Evolutionary conservation across 2,888 invertebrate species (phyloP).

Genomic region (Drepana falcataria): DNA sequence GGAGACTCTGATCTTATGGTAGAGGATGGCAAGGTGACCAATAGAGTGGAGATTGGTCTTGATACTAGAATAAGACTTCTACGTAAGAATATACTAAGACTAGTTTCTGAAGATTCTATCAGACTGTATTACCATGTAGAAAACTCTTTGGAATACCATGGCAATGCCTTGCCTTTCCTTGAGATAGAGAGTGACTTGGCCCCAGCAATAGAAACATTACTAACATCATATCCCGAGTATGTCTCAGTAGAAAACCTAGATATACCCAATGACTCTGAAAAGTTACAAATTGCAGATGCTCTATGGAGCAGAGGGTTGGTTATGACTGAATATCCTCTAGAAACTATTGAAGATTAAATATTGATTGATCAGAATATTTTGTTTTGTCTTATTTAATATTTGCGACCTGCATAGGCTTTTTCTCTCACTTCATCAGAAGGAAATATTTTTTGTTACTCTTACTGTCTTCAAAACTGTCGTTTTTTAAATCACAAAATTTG

Average conservation of each 20-base stretch:
- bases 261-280: conserved; percentile 79
- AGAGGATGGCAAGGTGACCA: conserved; percentile 79
- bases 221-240: conserved; percentile 88
- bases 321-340: conserved; percentile 82
- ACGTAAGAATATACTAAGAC: conserved; percentile 75
- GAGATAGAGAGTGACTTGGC: conserved; percentile 85
- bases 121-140: conserved; percentile 90
- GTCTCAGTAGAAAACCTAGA: conserved; percentile 85
- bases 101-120: conserved; percentile 81
- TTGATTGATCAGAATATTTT: conserved; percentile 8
- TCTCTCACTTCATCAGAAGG: no score
- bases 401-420: no score
- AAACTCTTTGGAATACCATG: conserved; percentile 92
- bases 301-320: conserved; percentile 91
- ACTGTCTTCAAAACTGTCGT: no score
- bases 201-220: conserved; percentile 84
- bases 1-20: conserved; percentile 85
- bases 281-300: conserved; percentile 82
- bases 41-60: conserved; percentile 82
- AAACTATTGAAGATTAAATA: conserved; percentile 57
- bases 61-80: conserved; percentile 81
- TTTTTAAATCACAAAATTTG: no score
- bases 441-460: no score
- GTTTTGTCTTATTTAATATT: neutral
- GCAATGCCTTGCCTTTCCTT: conserved; percentile 83